Conservation (phyloP, 2,113 vertebrate species). For the Delphinus delphis region DNA sequence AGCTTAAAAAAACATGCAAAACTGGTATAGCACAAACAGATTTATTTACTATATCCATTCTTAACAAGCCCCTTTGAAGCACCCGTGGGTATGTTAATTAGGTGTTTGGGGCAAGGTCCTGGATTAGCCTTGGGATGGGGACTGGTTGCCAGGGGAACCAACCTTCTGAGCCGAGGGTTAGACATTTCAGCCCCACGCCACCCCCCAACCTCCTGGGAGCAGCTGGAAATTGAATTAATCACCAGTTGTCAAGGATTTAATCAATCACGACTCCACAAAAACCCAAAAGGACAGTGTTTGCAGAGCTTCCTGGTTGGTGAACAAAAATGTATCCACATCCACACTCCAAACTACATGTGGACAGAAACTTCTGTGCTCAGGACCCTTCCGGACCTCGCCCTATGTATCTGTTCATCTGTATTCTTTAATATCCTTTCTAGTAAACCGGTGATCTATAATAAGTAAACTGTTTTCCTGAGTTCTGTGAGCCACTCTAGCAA, state of each 20-base stretch:
- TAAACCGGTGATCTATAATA: neutral
- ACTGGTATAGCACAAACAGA: too few species aligned
- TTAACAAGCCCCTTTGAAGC: neutral
- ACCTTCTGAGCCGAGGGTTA: neutral
- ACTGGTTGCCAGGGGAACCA: neutral
- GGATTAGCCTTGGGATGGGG: neutral
- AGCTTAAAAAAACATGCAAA: too few species aligned
- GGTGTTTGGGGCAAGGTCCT: neutral
- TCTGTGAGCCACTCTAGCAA: neutral
- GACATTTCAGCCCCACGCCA: neutral
- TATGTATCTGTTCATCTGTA: neutral
- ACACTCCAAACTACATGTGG: neutral
- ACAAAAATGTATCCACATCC: neutral
- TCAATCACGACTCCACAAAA: neutral
- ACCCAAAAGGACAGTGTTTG: neutral
- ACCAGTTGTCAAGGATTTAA: neutral
- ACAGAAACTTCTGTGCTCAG: neutral
- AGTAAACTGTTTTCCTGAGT: neutral
- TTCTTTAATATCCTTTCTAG: neutral
- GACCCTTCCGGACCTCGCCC: too few species aligned
- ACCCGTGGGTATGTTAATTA: neutral
- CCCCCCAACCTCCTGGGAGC: neutral
- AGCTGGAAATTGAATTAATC: neutral
- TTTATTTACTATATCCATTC: too few species aligned
- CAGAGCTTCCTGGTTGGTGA: neutral